Base-by-base conservation (phyloP, 2,888 invertebrate genomes). In the Ochropleura leucogaster region DNA sequence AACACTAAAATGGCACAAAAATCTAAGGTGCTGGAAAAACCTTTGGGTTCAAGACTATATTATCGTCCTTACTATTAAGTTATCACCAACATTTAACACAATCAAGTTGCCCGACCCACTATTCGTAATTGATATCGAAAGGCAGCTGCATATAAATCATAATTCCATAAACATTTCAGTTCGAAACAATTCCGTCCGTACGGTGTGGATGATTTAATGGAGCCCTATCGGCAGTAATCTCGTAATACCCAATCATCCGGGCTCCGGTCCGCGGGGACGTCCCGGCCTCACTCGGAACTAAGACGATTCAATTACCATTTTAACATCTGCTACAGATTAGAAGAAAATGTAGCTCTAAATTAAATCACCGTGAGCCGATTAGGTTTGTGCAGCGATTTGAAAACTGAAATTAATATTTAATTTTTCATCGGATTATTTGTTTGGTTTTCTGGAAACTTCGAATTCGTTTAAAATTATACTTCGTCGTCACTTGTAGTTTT, bases 161-260 rank as follows among this genome's bases (percentile, higher is more conserved):
- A 79, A 79, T 67, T 67, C 69, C 42, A 85, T 79, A 80, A 87
- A 86, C 79, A 81, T 67, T 80, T 73, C 74, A 68, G 20, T 77
- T 74, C 42, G 73, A 78, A 85, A 83, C 83, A 84, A 84, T 87
- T 80, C 79, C 74, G 74, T 69, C 42, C 68, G 68, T 72, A 77
- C 73, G 72, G 83, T 84, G 87, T 77, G 82, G 89, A 92, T 94
- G 95, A 95, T 95, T 95, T 95, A 95, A 94, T 94, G 91, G 76
- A 57, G 63, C 57, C 68, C 88, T 89, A 80, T 85, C 85, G 79
- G 78, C 87, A 85, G 88, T 92, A 95, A 95, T 96, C 95, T 94
- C 91, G 92, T 95, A 95, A 95, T 94, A 95, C 95, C 95, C 96
- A 95, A 95, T 95, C 94, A 94, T 94, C 92, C 92, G 89, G 72